Conservation (phyloP, 2,888 invertebrate species). For the Eurytoma californica region DNA sequence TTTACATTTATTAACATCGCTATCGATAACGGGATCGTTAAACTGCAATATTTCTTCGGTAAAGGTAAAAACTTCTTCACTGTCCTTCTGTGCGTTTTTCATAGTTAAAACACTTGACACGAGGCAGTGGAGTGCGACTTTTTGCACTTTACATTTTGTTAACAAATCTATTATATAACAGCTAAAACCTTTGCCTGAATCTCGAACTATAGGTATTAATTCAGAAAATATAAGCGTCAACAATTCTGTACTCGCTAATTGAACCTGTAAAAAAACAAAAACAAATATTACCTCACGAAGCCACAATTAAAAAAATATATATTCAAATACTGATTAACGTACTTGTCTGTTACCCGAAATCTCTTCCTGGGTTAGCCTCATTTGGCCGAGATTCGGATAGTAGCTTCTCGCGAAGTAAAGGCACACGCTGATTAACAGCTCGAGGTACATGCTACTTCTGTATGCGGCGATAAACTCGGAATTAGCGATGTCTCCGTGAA, state of each 20-base stretch:
- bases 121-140: slow-evolving; percentile 87
- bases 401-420: slow-evolving; percentile 89
- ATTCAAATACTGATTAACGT: slow-evolving; percentile 37
- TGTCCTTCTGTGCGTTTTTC: slow-evolving; percentile 72
- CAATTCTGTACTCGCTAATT: slow-evolving; percentile 85
- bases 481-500: slow-evolving; percentile 79
- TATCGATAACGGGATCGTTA: slow-evolving; percentile 79
- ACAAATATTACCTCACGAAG: background rate
- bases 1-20: slow-evolving; percentile 76
- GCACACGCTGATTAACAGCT: slow-evolving; percentile 85
- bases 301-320: slow-evolving; percentile 66
- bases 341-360: slow-evolving; percentile 83
- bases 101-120: slow-evolving; percentile 84
- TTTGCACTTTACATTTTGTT: slow-evolving; percentile 88
- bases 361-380: slow-evolving; percentile 82
- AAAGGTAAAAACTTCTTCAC: slow-evolving; percentile 78
- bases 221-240: slow-evolving; percentile 84
- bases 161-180: slow-evolving; percentile 86
- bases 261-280: slow-evolving; percentile 77
- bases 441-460: slow-evolving; percentile 87
- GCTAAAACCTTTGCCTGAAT: slow-evolving; percentile 86
- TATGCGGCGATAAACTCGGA: slow-evolving; percentile 83
- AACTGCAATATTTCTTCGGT: slow-evolving; percentile 86
- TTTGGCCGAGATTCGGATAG: slow-evolving; percentile 83
- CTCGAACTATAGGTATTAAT: slow-evolving; percentile 83